Conservation (phyloP, 2,113 vertebrate species). For the Tragelaphus buxtoni region DNA sequence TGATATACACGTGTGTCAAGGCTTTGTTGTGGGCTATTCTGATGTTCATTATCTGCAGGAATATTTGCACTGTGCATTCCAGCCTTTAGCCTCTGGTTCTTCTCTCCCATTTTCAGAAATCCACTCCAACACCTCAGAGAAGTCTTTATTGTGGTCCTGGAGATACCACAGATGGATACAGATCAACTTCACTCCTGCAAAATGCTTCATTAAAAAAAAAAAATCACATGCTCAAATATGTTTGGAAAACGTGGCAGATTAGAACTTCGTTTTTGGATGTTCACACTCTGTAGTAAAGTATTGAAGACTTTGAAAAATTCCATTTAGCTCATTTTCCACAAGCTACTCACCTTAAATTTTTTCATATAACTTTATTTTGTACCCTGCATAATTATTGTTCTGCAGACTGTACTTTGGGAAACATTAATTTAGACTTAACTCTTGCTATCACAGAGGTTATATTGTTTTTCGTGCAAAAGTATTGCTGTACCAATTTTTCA, state of each 20-base stretch:
- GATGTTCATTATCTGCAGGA: neutral
- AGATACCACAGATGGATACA: neutral
- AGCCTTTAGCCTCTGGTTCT: neutral
- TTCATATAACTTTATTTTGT: neutral
- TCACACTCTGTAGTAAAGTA: neutral
- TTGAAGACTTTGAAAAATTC: neutral
- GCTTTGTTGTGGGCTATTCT: neutral
- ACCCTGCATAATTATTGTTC: neutral
- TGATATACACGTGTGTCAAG: neutral
- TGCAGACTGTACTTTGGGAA: neutral
- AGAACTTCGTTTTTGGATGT: neutral
- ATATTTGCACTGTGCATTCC: neutral
- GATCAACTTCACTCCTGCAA: neutral
- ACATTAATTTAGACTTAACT: neutral
- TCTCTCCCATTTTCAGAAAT: neutral
- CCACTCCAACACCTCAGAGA: neutral
- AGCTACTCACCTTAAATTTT: neutral
- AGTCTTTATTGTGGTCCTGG: neutral
- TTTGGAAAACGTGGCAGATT: neutral
- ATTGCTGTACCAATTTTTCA: neutral
- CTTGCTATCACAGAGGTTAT: neutral
- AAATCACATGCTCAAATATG: neutral
- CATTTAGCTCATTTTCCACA: neutral
- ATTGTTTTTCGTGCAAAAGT: neutral
- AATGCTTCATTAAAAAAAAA: neutral